These are phyloP conservation scores for Dendrolimus houi DNA, from an alignment of 2,888 invertebrate species.

Conservation along the genomic window DNA sequence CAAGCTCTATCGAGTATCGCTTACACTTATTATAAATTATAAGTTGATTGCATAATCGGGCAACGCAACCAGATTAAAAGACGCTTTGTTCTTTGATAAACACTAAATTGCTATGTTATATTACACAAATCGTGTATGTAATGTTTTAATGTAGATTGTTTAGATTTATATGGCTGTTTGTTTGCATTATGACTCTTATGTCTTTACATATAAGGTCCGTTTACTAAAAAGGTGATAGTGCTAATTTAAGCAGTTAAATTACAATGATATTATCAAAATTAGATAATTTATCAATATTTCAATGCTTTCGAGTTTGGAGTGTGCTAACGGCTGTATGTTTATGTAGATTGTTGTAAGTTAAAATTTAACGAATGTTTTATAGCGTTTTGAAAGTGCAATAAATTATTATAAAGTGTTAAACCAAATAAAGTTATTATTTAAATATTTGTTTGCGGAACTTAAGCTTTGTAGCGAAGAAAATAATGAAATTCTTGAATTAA, in stretches of 20 bases:
- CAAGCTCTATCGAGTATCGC: not conserved
- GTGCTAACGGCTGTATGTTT: too few species aligned
- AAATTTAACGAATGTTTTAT: too few species aligned
- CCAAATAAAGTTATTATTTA: too few species aligned
- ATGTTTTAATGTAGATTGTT: conserved; percentile 8
- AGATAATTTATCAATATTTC: not conserved
- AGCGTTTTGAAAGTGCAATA: too few species aligned
- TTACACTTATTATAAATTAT: conserved; percentile 17
- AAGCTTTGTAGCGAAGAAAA: too few species aligned
- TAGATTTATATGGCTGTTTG: not conserved
- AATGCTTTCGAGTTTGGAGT: not conserved
- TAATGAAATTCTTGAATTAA: too few species aligned
- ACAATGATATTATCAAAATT: not conserved
- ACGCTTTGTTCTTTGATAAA: conserved; percentile 36
- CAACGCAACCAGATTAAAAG: conserved; percentile 26
- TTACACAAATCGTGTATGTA: conserved; percentile 8
- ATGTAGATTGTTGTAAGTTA: too few species aligned
- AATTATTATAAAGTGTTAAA: too few species aligned
- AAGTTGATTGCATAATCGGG: conserved; percentile 4
- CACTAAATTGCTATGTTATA: conserved; percentile 11
- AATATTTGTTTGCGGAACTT: too few species aligned
- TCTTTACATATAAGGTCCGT: not conserved
- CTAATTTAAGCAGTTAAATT: not conserved
- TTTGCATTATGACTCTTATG: not conserved
- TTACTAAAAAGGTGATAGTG: not conserved